Evolutionary conservation across 2,113 vertebrate species (phyloP), one percentile per base, ranked within the genome.

Genomic region (Notechis scutatus): DNA sequence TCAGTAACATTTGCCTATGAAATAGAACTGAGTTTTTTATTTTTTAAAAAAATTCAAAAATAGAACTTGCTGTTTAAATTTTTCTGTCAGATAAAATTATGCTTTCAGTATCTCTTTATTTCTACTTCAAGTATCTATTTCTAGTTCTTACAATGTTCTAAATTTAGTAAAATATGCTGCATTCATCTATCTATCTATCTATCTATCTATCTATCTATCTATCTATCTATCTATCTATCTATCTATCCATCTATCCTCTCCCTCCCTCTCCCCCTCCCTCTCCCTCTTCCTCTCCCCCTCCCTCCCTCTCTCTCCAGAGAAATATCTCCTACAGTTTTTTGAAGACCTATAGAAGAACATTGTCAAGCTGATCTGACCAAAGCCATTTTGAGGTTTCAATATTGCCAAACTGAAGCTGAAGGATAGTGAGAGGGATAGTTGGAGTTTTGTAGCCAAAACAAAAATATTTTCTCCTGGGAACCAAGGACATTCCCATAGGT

Each of bases 1-100:
- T 24, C 4, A 55, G 91, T 94, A 93, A 87, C 4, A 88, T 2
- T 93, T 88, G 9, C 6, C 54, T 55, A 34, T 91, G 20, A 54
- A 56, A 59, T 64, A 74, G 39, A 57, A 89, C 93, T 91, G 93
- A 85, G 50, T 91, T 92, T 90, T 94, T 52, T 1, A 42, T 85
- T 29, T 56, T 56, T 91, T 91, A 2, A 95, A 29, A 87, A 47
- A 88, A 47, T 23, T 69, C 8, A 50, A 91, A n/a, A 90, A 14
- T 50, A 5, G 4, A 93, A 12, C 3, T 90, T 59, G 3, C 29
- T 47, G 21, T 87, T 90, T 69, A 89, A 85, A 52, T 54, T 15
- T 93, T 61, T 56, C 34, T 91, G 88, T 47, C 7, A 94, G 15
- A 50, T 90, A 45, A 81, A 29, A 29, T 20, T 93, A 39, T 0